Evolutionary conservation across 2,797 vertebrate genomes (phyloP), one percentile per base, ranked within the genome.

Genomic region (Melopsittacus undulatus): DNA sequence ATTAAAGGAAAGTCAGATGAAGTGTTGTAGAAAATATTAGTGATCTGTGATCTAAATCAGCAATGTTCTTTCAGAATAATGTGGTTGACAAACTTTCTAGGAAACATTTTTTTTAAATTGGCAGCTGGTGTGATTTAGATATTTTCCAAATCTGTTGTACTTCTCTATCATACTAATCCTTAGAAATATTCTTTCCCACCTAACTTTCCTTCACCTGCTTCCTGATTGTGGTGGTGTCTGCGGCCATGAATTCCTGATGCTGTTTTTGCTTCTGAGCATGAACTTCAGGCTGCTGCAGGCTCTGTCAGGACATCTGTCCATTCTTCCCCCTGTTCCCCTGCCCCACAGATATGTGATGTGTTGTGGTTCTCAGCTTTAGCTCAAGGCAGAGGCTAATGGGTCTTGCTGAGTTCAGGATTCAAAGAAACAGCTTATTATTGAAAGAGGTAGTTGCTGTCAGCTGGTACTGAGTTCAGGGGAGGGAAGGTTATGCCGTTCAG

Each of bases 381-480:
- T 21, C 1, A 3, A 76, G 40, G 14, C 49, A 79, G 34, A 57
- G 70, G 32, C 9, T 82, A 63, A 9, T 0, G 1, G 38, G 14
- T 38, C 38, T 43, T n/a, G 9, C 38, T 0, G 2, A 56, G 52
- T 16, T 80, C 54, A 63, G 36, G 19, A 79, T 85, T 76, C 43
- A 85, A 61, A 62, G 54, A 54, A 92, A n/a, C 21, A 74, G 20
- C 46, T 77, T 0, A 0, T 83, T 85, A 74, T 24, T 85, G 61
- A 64, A 80, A 43, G 54, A 87, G 32, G 30, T 22, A 69, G 32
- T 2, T 80, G 23, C 45, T 83, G 51, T 32, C 34, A 70, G 66
- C 30, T 78, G 78, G 46, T 92, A 61, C 64, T 85, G 64, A 91
- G 64, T 79, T 83, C 68, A 49, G 68, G 9, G 54, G 30, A 85